Evolutionary conservation across 2,113 vertebrate species (phyloP).

Genomic region (Papio anubis): DNA sequence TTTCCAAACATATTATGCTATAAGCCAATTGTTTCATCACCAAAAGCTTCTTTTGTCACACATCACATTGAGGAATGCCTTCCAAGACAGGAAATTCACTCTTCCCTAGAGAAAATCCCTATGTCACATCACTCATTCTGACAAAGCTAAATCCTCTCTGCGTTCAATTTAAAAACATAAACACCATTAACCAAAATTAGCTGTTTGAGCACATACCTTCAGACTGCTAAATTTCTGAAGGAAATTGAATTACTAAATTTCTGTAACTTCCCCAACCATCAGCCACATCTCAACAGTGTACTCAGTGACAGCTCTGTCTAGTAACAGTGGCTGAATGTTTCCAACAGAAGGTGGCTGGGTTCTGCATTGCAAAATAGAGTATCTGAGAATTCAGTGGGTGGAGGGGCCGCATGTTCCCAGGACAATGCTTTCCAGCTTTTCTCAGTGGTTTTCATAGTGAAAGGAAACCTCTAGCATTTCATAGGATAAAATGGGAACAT

Average conservation of each 20-base stretch:
- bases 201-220: neutral
- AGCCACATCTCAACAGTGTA: constrained; percentile 54
- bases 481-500: constrained; percentile 53
- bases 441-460: constrained; percentile 59
- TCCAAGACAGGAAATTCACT: neutral
- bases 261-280: neutral
- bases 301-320: constrained; percentile 59
- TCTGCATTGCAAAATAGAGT: neutral
- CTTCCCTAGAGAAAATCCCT: neutral
- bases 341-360: constrained; percentile 77
- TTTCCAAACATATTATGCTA: neutral
- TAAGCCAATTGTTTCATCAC: neutral
- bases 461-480: constrained; percentile 76
- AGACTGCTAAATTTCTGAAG: neutral
- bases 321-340: constrained; percentile 59
- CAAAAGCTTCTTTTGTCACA: neutral
- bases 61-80: neutral
- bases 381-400: constrained; percentile 54
- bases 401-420: constrained; percentile 17
- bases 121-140: neutral
- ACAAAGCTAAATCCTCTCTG: neutral
- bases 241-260: neutral
- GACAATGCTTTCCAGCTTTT: constrained; percentile 56
- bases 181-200: neutral
- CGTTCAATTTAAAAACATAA: neutral